phyloP scores from a whole-genome alignment of 2,888 invertebrate species.

The Mimas tiliae region DNA sequence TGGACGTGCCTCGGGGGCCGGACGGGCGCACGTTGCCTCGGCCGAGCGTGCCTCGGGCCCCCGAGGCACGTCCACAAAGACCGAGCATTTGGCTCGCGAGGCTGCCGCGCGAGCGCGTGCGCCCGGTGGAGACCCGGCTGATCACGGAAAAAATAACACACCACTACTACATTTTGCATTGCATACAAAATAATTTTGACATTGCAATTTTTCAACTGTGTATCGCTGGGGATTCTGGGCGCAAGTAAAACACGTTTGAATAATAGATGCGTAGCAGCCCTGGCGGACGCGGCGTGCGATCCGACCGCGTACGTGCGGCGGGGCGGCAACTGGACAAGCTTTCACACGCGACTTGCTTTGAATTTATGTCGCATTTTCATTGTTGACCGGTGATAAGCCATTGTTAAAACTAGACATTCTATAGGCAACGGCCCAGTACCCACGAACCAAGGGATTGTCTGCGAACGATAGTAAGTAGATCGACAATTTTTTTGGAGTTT shows the following conservation, averaged over 20 bases:
- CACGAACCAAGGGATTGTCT: no score
- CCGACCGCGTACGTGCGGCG: constrained; percentile 18
- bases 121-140: no score
- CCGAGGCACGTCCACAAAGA: no score
- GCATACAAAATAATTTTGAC: no score
- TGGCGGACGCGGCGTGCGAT: constrained; percentile 8
- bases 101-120: no score
- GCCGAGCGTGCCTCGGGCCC: no score
- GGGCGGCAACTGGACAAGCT: not conserved
- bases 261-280: not conserved
- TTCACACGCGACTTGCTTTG: constrained; percentile 23
- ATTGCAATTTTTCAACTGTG: not conserved
- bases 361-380: constrained; percentile 5
- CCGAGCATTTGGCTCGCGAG: no score
- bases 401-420: not conserved
- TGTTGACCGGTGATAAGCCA: constrained; percentile 4
- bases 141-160: not conserved
- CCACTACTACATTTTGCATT: not conserved
- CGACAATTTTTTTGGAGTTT: no score
- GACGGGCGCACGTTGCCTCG: no score
- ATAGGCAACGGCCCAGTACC: not conserved
- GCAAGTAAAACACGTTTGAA: not conserved
- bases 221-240: not conserved
- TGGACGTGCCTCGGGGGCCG: no score
- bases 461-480: no score